Base-by-base conservation (phyloP, 2,797 vertebrate species). In the Enteromius unitaeniatus region DNA sequence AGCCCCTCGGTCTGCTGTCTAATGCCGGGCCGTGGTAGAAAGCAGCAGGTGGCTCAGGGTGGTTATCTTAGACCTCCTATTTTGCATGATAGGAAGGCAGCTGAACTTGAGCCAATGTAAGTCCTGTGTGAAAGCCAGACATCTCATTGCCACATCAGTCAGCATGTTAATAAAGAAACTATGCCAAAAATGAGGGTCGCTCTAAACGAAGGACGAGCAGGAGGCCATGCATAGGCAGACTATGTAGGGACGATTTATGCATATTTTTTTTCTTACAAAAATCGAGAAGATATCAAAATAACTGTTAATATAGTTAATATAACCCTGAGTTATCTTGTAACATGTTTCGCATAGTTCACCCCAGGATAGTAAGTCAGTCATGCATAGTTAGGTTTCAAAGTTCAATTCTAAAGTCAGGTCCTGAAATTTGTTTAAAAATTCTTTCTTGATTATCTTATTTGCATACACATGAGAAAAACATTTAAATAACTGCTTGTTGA, bases 151-250 rank as follows among this genome's bases (percentile, higher is more conserved):
- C 62, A 55, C 79, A 76, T 88, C 84, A 86, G 80, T 90, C 87
- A 88, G 68, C 85, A 34, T 53, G 81, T 86, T 90, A 88, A 90
- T 90, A 89, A 91, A 86, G 85, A 45, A 90, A 73, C 80, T 74
- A 60, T 86, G 67, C 82, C 79, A 86, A 86, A 87, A 80, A 82
- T 87, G 78, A 88, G 60, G 67, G 64, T 49, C 40, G 15, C 13
- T 75, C 42, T 78, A 81, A 84, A 79, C 40, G 15, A 81, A 47
- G 19, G 49, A 62, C 26, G 62, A 79, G 40, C 19, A 69, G n/a
- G 7, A 53, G 60, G 77, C 62, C 40, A 45, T 75, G 78, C 23
- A 78, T 13, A 73, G 51, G 53, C 19, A 62, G 62, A 47, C 47
- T 31, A 40, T 6, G n/a, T 34, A 19, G 49, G 34, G 19, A 58